phyloP scores from a whole-genome alignment of 1,140 invertebrate species.

The Ips nitidus region DNA sequence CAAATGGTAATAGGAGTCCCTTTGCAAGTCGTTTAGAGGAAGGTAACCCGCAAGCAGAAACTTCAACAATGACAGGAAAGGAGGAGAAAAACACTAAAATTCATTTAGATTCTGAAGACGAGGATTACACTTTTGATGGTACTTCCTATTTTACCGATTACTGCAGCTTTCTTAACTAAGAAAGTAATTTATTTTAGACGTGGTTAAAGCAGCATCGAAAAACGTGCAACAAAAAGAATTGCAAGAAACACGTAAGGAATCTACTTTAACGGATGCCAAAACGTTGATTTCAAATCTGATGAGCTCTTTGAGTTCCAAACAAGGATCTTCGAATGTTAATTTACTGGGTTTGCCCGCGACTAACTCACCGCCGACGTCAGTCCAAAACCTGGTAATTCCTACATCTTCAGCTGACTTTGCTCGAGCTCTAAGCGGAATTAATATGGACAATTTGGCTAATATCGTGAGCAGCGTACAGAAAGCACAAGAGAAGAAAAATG shows the following conservation, averaged over 20 bases:
- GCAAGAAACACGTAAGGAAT: slow-evolving; percentile 42
- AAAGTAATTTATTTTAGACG: slow-evolving; percentile 50
- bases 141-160: neutral
- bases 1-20: slow-evolving; percentile 49
- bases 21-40: slow-evolving; percentile 38
- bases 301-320: slow-evolving; percentile 46
- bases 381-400: neutral
- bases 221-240: slow-evolving; percentile 60
- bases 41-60: slow-evolving; percentile 47
- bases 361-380: slow-evolving; percentile 1
- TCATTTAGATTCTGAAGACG: slow-evolving; percentile 60
- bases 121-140: slow-evolving; percentile 66
- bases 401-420: slow-evolving; percentile 37
- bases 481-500: slow-evolving; percentile 1
- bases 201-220: slow-evolving; percentile 64
- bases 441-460: slow-evolving; percentile 42
- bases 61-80: slow-evolving; percentile 43
- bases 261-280: slow-evolving; percentile 57
- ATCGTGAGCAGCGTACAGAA: slow-evolving; percentile 42
- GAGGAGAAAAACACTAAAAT: slow-evolving; percentile 47
- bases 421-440: slow-evolving; percentile 38
- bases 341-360: slow-evolving; percentile 24
- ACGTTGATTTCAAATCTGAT: slow-evolving; percentile 65
- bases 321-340: slow-evolving; percentile 18
- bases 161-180: neutral